Evolutionary conservation across 1,140 invertebrate species (phyloP).

Genomic region (Epicauta chinensis): DNA sequence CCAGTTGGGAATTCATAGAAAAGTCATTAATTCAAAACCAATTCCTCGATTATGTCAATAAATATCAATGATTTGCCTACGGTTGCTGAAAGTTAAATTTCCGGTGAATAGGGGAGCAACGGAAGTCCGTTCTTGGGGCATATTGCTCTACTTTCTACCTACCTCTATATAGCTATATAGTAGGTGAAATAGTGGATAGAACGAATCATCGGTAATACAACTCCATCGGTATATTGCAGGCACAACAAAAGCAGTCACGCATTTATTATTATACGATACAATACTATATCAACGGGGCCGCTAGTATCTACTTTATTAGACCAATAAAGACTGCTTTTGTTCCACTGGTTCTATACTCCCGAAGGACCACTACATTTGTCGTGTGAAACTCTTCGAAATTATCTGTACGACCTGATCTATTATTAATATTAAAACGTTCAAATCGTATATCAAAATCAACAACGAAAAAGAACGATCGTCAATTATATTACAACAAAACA

Average conservation of each 20-base stretch:
- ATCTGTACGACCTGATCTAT: no score
- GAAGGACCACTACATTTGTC: no score
- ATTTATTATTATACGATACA: no score
- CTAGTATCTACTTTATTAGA: constrained; percentile 17
- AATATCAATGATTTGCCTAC: constrained; percentile 20
- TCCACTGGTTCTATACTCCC: no score
- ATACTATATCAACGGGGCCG: constrained; percentile 1
- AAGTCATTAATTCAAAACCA: constrained; percentile 9
- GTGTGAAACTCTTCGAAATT: no score
- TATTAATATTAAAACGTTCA: no score
- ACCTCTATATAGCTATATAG: no score
- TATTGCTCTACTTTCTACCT: constrained; percentile 6
- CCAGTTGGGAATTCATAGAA: not conserved
- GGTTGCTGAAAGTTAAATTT: constrained; percentile 20
- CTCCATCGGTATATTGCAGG: not conserved
- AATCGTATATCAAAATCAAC: no score
- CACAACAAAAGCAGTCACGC: constrained; percentile 15
- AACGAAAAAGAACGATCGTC: no score
- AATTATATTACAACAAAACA: no score
- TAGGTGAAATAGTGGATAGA: no score
- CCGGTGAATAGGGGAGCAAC: constrained; percentile 11
- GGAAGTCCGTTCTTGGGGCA: constrained; percentile 18
- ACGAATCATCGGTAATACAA: no score
- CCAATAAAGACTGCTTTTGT: constrained; percentile 13
- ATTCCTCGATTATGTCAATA: constrained; percentile 18